Evolutionary conservation across 1,140 invertebrate species (phyloP).

Genomic region (Dolichoris vasculosae): DNA sequence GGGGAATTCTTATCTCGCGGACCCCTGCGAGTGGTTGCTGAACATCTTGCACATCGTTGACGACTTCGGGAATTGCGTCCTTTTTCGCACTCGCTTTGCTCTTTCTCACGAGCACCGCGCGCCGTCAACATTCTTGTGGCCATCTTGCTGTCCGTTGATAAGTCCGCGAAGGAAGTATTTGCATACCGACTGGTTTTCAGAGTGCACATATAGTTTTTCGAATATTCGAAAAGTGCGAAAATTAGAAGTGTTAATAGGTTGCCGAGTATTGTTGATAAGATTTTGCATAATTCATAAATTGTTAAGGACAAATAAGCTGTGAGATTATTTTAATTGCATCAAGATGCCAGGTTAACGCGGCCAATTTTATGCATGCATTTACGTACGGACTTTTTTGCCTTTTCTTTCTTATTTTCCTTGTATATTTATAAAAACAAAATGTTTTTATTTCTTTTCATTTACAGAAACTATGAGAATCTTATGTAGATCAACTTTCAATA

Average conservation of each 20-base stretch:
- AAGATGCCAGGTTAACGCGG: conserved; percentile 25
- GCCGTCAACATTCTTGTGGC: conserved; percentile 59
- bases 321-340: neutral
- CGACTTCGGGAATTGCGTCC: neutral
- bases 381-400: neutral
- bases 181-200: conserved; percentile 71
- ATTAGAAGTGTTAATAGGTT: conserved; percentile 12
- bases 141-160: conserved; percentile 76
- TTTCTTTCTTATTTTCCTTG: neutral
- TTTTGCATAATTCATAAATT: neutral
- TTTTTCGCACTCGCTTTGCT: neutral
- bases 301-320: no score
- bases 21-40: neutral
- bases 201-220: conserved; percentile 44
- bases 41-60: neutral
- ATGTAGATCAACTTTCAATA: neutral
- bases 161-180: conserved; percentile 65
- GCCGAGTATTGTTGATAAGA: neutral
- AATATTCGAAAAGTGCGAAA: conserved; percentile 55
- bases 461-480: neutral
- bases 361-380: neutral
- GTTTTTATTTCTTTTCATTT: neutral
- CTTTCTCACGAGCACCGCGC: neutral
- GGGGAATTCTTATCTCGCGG: neutral
- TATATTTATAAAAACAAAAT: neutral